phyloP scores from a whole-genome alignment of 2,888 invertebrate genomes.

The Drosophila prostipennis region DNA sequence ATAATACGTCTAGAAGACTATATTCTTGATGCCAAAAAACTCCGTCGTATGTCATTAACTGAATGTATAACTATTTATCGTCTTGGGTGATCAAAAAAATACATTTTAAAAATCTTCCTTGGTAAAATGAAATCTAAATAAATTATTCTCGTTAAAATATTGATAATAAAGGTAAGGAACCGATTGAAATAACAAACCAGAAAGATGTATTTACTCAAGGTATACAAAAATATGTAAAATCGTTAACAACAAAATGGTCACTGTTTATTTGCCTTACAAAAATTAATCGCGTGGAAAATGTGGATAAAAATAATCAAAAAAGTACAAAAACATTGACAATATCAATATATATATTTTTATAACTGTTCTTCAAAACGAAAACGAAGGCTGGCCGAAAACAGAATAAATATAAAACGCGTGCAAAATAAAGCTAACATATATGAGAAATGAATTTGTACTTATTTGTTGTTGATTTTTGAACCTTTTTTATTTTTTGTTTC shows the following conservation, averaged over 20 bases:
- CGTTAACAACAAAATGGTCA: neutral
- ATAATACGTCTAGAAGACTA: neutral
- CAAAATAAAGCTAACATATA: conserved; percentile 1
- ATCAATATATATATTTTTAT: conserved; percentile 19
- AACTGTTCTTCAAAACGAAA: conserved; percentile 50
- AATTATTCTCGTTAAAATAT: no score
- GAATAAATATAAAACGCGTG: neutral
- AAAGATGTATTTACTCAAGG: no score
- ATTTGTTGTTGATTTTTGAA: conserved; percentile 3
- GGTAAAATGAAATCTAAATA: no score
- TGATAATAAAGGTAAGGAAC: no score
- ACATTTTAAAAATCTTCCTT: no score
- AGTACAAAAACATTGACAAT: no score
- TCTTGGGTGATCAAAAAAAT: neutral
- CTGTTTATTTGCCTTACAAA: neutral
- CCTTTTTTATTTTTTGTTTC: neutral
- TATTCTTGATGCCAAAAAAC: neutral
- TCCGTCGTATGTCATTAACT: neutral
- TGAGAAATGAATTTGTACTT: conserved; percentile 4
- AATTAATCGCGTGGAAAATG: neutral
- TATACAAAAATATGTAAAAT: neutral
- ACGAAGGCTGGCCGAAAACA: conserved; percentile 17
- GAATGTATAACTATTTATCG: neutral
- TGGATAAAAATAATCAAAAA: neutral
- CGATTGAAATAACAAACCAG: no score